Evolutionary conservation across 2,888 invertebrate genomes (phyloP), one percentile per base, ranked within the genome.

Genomic region (Diaperis boleti): DNA sequence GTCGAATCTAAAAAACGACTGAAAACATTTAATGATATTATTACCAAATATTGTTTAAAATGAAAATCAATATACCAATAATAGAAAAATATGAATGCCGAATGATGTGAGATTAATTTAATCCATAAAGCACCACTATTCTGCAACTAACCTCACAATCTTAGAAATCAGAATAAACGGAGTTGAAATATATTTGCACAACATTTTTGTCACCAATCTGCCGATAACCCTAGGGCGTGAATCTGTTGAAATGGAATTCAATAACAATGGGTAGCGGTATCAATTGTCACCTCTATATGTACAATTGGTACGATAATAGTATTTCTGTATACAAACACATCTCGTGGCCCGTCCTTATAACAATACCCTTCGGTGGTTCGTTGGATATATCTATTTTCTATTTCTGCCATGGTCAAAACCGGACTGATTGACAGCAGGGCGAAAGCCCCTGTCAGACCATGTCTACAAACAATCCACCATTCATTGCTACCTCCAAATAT

Each of bases 321-420:
- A 67, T 74, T 72, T 73, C 74, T 79, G 78, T 79, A 77, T 79
- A 79, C 77, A 79, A 79, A 79, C 79, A 79, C 72, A 72, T 74
- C 71, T 70, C 72, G 69, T 64, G 61, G 68, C 70, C 69, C 74
- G 77, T 74, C 77, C 68, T 54, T 45, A 41, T 56, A 69, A 79
- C 77, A 79, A 79, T 74, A 57, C 65, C 66, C 37, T 56, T 41
- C 15, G 37, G 45, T 33, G 35, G 26, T 37, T 45, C 57, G 17
- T 17, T 54, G 62, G 60, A 55, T 62, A 49, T 49, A 39, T 62
- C 54, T 54, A 54, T 61, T 61, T 61, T 59, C 29, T 33, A 60
- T 55, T 60, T 49, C 55, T 42, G 49, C 10, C 39, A 14, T 49
- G 55, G 64, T 59, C 64, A 41, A 31, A 59, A 55, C 13, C 33